These are phyloP conservation scores for Leptobrachium leishanense DNA, from an alignment of 2,113 vertebrate genomes.

Conservation along the genomic window DNA sequence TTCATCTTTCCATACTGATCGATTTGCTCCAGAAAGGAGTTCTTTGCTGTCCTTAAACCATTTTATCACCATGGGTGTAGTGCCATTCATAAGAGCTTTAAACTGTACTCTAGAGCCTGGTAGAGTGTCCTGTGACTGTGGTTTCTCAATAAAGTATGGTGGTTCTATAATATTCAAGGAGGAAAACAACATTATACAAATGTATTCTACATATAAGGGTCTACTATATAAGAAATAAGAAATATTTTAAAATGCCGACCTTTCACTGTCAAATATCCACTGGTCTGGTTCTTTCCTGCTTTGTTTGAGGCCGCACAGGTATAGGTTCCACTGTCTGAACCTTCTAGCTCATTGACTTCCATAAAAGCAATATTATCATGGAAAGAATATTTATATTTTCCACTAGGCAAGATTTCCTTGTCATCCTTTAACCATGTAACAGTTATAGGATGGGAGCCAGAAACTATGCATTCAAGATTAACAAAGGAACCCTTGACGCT, in stretches of 20 bases:
- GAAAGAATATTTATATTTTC: conserved; percentile 92
- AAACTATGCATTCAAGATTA: conserved; percentile 91
- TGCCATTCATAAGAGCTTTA: conserved; percentile 83
- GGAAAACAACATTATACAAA: conserved; percentile 31
- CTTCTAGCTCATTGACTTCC: conserved; percentile 88
- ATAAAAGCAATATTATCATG: conserved; percentile 93
- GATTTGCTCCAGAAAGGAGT: conserved; percentile 77
- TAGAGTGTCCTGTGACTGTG: conserved; percentile 84
- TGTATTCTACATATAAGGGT: conserved; percentile 25
- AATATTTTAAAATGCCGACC: conserved; percentile 70
- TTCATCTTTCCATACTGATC: conserved; percentile 85
- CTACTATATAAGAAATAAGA: conserved; percentile 28
- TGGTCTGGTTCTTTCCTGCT: conserved; percentile 89
- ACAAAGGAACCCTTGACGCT: conserved; percentile 93
- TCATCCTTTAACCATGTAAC: conserved; percentile 92
- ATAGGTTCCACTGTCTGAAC: conserved; percentile 84
- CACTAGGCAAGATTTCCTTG: conserved; percentile 79
- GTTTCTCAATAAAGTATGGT: conserved; percentile 87
- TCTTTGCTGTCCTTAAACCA: conserved; percentile 96
- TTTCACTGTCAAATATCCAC: conserved; percentile 88
- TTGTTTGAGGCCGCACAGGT: conserved; percentile 90
- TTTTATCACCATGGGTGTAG: conserved; percentile 85
- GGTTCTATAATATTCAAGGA: conserved; percentile 75
- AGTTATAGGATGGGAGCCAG: conserved; percentile 91
- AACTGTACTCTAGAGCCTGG: conserved; percentile 87